A percentile compares a stretch with the other conserved stretches of the same genome.
These are phyloP conservation scores for Virgularia gustaviana DNA, from an alignment of 92 coral and sea anemone genomes.

Conservation along the genomic window DNA sequence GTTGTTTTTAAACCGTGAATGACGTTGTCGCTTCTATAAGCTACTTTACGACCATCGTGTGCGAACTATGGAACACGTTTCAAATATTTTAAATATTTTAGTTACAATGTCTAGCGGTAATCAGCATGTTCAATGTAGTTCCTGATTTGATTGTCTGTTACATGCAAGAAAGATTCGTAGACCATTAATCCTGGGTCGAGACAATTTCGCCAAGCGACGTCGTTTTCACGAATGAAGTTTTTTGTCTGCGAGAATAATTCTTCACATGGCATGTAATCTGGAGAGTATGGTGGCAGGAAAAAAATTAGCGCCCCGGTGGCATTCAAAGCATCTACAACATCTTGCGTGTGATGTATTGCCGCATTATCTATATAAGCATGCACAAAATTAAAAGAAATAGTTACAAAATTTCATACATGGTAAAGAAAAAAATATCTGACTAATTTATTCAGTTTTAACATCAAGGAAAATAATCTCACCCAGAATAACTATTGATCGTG, in stretches of 20 bases:
- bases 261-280: constrained; percentile 50
- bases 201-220: constrained; percentile 46
- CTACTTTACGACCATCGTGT: too few species aligned
- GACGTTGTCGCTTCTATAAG: too few species aligned
- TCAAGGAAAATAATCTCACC: too few species aligned
- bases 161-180: constrained; percentile 33
- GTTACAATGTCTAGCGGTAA: not conserved
- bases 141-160: constrained; percentile 31
- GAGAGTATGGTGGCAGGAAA: constrained; percentile 47
- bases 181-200: constrained; percentile 41
- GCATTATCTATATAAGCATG: constrained; percentile 38
- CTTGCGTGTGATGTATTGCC: constrained; percentile 40
- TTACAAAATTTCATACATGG: too few species aligned
- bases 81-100: too few species aligned
- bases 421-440: too few species aligned
- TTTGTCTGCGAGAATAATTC: constrained; percentile 41
- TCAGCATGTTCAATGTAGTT: constrained; percentile 37
- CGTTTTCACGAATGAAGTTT: constrained; percentile 41
- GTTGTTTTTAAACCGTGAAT: too few species aligned
- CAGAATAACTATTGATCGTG: constrained; percentile 55
- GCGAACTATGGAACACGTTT: too few species aligned
- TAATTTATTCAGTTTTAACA: too few species aligned
- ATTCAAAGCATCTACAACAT: constrained; percentile 27
- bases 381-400: too few species aligned
- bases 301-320: constrained; percentile 36